Conservation (phyloP, 2,113 vertebrate genomes). For the Psilopogon haemacephalus region DNA sequence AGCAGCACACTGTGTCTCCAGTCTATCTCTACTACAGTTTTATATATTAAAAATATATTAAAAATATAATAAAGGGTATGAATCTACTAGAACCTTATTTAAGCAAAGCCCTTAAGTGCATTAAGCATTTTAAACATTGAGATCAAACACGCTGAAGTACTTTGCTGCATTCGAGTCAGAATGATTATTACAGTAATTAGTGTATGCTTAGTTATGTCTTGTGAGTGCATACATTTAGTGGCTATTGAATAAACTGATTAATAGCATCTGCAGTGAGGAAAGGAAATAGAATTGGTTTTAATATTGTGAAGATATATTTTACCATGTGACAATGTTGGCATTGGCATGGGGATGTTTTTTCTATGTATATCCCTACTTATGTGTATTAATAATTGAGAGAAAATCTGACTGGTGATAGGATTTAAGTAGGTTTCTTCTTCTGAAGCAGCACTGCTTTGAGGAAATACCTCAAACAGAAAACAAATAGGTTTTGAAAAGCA, state of each 20-base stretch:
- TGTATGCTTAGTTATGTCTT: not conserved
- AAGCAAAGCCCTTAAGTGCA: conserved; percentile 11
- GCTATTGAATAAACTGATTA: not conserved
- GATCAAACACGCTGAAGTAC: not conserved
- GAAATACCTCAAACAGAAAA: not conserved
- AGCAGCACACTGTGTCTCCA: not conserved
- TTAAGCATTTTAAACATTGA: not conserved
- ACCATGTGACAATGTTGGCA: not conserved
- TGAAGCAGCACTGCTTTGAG: not conserved
- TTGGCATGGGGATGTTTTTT: not conserved
- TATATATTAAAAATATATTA: too few species aligned
- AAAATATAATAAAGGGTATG: not conserved
- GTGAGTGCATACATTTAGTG: not conserved
- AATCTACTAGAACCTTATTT: not conserved
- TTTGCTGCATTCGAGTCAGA: not conserved
- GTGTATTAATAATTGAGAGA: not conserved
- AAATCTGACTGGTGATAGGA: not conserved
- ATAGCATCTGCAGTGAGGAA: not conserved
- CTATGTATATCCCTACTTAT: not conserved
- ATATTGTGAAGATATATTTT: not conserved
- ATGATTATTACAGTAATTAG: not conserved
- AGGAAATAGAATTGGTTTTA: not conserved
- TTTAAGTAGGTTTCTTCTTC: not conserved
- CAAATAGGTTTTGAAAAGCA: not conserved
- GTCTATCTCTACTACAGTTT: not conserved